Conservation (phyloP, 1,140 invertebrate species). For the Musca domestica region DNA sequence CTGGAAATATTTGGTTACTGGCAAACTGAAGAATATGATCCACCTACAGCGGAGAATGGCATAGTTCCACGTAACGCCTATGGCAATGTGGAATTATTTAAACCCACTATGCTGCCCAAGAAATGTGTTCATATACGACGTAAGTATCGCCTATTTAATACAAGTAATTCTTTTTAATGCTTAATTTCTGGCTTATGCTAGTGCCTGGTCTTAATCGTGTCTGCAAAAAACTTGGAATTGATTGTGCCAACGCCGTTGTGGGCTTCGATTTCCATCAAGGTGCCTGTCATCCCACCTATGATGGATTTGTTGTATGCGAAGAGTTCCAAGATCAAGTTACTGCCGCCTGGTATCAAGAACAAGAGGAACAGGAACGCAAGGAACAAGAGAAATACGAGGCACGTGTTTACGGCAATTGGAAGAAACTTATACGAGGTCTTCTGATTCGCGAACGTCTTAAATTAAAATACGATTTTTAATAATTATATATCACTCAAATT, state of each 20-base stretch:
- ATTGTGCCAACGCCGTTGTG: constrained; percentile 90
- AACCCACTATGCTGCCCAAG: constrained; percentile 90
- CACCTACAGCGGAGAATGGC: constrained; percentile 85
- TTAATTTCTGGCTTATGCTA: constrained; percentile 47
- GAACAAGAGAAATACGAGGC: constrained; percentile 76
- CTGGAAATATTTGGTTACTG: constrained; percentile 92
- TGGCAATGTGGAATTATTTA: constrained; percentile 97
- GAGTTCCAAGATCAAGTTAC: constrained; percentile 82
- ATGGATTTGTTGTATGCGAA: constrained; percentile 91
- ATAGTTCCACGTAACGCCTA: constrained; percentile 94
- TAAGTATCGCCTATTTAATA: constrained; percentile 59
- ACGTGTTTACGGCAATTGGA: constrained; percentile 87
- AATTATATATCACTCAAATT: too few relatives aligned
- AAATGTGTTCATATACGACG: constrained; percentile 87
- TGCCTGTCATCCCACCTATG: constrained; percentile 79
- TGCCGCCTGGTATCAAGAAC: constrained; percentile 87
- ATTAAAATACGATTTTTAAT: constrained; percentile 71
- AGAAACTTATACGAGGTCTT: constrained; percentile 78
- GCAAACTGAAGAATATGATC: constrained; percentile 89
- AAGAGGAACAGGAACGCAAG: constrained; percentile 67
- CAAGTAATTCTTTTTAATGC: constrained; percentile 2
- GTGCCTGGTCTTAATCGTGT: constrained; percentile 82
- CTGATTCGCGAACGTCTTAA: constrained; percentile 80
- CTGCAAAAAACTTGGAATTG: constrained; percentile 87
- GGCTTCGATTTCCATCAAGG: constrained; percentile 92